phyloP scores from a whole-genome alignment of 2,888 invertebrate species.

The Trachelus iudaicus region DNA sequence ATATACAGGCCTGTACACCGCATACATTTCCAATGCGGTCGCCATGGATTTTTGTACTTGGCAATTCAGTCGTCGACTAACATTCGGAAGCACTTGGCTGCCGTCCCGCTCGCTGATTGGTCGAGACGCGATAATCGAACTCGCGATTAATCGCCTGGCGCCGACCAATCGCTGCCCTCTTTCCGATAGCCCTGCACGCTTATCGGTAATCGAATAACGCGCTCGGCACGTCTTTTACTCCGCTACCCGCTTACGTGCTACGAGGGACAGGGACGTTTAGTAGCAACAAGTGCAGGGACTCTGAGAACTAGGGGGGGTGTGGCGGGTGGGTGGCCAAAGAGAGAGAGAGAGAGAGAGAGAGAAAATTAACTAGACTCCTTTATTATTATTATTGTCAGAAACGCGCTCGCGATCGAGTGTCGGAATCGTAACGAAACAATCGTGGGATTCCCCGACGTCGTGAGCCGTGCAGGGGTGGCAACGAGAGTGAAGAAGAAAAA shows the following conservation, averaged over 20 bases:
- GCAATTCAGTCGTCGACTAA: slow-evolving; percentile 22
- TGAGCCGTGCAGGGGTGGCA: neutral
- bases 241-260: neutral
- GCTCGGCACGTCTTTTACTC: neutral
- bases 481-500: neutral
- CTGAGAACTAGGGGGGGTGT: neutral
- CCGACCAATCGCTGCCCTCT: neutral
- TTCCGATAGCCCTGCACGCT: neutral
- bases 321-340: neutral
- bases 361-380: neutral
- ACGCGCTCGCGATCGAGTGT: neutral
- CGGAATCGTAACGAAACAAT: neutral
- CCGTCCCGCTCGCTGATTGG: neutral
- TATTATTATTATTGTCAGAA: neutral
- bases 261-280: neutral
- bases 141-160: neutral
- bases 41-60: slow-evolving; percentile 22
- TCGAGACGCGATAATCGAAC: neutral
- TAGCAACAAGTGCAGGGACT: neutral
- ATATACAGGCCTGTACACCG: slow-evolving; percentile 5
- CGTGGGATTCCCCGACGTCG: neutral
- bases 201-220: neutral
- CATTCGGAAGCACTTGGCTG: slow-evolving; percentile 16
- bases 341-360: neutral
- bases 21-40: slow-evolving; percentile 11